Base-by-base conservation (phyloP, 1,140 invertebrate genomes). In the Orchesella cincta region DNA sequence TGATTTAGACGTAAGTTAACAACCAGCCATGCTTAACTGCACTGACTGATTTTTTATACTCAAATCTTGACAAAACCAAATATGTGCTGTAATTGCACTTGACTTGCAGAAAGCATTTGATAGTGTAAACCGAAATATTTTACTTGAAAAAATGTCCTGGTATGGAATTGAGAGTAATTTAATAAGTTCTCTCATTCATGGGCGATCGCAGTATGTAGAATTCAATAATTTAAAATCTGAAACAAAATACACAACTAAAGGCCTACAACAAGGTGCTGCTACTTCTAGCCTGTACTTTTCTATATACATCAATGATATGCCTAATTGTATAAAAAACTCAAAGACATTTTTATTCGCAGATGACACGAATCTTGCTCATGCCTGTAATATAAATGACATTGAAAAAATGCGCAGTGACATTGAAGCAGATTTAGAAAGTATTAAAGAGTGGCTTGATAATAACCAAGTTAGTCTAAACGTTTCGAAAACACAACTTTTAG, bases 21-120 rank as follows among this genome's bases (percentile, higher is more conserved):
- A 14, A 87, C 85, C 0, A 80, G 81, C 0, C 83, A 85, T 74
- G 85, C 86, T 76, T 86, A 2, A 62, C 82, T 0, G 76, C 84
- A 70, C 81, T 88, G 23, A 81, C 82, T 0, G 83, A 85, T 74
- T 75, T 83, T 57, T 83, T 87, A 1, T 78, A 75, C 1, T 39
- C 79, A 16, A 81, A 82, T n/a, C 84, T 84, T 33, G 85, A 85
- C 73, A 80, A n/a, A n/a, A n/a, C n/a, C n/a, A n/a, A n/a, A n/a
- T n/a, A n/a, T n/a, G n/a, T n/a, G n/a, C n/a, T n/a, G n/a, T n/a
- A n/a, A n/a, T n/a, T n/a, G n/a, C n/a, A n/a, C n/a, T n/a, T n/a
- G n/a, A n/a, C n/a, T n/a, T n/a, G n/a, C n/a, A n/a, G n/a, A n/a
- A n/a, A n/a, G n/a, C n/a, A n/a, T n/a, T n/a, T n/a, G n/a, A n/a